Conservation (phyloP, 2,113 vertebrate genomes). For the Sceloporus tristichus region DNA sequence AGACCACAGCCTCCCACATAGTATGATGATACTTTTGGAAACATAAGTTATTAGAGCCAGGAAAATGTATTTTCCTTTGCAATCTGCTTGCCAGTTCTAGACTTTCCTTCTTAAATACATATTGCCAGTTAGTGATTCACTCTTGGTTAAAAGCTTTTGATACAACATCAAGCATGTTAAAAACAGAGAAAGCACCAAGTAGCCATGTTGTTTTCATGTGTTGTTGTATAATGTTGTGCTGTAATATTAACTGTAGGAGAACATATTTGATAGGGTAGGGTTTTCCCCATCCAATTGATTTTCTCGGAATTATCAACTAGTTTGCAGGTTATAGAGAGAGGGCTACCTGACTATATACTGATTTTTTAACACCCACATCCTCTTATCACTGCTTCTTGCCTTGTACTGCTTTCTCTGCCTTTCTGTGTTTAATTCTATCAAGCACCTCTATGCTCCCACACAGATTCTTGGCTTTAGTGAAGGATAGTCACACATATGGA, state of each 20-base stretch:
- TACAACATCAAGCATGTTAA: not conserved
- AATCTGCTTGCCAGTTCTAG: not conserved
- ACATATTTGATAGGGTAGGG: not conserved
- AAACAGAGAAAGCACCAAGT: not conserved
- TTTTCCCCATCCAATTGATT: not conserved
- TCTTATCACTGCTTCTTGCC: not conserved
- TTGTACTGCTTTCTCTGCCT: not conserved
- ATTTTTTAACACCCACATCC: not conserved
- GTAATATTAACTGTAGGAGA: not conserved
- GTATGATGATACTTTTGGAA: not conserved
- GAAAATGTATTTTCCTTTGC: conserved; percentile 16
- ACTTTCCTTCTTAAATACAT: not conserved
- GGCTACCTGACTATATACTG: not conserved
- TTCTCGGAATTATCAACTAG: not conserved
- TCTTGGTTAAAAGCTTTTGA: not conserved
- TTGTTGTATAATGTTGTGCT: conserved; percentile 7
- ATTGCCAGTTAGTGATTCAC: not conserved
- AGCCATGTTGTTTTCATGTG: not conserved
- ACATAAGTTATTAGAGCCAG: not conserved
- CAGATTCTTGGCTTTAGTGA: not conserved
- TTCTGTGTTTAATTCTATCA: not conserved
- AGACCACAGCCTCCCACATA: not conserved
- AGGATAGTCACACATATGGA: not conserved
- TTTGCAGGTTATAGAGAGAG: not conserved
- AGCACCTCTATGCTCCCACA: not conserved